phyloP scores from a whole-genome alignment of 2,113 vertebrate species.

The Ammodytes dubius region DNA sequence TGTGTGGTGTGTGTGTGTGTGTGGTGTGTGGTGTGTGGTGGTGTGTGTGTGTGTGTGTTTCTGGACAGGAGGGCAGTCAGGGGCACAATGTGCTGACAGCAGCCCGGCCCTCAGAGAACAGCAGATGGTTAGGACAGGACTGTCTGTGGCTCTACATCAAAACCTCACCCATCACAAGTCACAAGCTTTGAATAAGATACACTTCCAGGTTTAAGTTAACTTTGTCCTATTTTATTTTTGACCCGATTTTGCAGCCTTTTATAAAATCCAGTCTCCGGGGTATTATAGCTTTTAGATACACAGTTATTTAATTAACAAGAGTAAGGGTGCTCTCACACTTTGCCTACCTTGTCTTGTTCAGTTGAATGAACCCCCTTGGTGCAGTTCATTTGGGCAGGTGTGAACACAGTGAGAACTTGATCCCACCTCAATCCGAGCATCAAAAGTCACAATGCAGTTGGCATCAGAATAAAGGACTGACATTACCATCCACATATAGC shows the following conservation, averaged over 20 bases:
- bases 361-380: no score
- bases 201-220: constrained; percentile 25
- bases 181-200: constrained; percentile 19
- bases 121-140: constrained; percentile 77
- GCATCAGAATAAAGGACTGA: no score
- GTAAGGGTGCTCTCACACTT: no score
- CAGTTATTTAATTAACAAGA: no score
- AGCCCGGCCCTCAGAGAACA: constrained; percentile 55
- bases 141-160: constrained; percentile 54
- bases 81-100: constrained; percentile 71
- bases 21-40: constrained; percentile 14
- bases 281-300: no score
- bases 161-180: constrained; percentile 43
- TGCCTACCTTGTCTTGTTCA: no score
- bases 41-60: constrained; percentile 4
- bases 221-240: constrained; percentile 3
- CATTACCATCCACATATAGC: no score
- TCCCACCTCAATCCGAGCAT: no score
- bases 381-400: no score
- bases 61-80: constrained; percentile 46
- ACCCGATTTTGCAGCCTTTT: background rate
- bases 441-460: no score
- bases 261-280: no score
- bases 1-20: constrained; percentile 27
- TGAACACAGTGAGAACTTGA: no score